Conservation (phyloP, 2,113 vertebrate species). For the Alouatta palliata region DNA sequence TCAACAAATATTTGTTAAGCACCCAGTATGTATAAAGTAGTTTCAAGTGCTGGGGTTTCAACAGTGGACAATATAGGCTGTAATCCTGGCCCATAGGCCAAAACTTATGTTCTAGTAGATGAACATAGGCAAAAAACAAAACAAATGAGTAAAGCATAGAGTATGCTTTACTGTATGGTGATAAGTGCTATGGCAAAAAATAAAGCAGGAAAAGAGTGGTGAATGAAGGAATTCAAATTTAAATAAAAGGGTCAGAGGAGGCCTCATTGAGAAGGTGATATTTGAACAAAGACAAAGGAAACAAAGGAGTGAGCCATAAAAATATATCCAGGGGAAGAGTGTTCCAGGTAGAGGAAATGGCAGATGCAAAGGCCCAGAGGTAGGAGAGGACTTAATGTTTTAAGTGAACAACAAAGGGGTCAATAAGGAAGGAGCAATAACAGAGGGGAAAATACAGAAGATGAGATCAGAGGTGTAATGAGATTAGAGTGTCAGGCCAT, state of each 20-base stretch:
- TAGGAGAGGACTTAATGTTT: neutral
- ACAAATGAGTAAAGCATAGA: neutral
- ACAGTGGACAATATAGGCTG: neutral
- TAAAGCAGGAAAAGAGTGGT: neutral
- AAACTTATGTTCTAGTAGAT: neutral
- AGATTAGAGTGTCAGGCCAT: neutral
- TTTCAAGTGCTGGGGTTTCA: conserved; percentile 13
- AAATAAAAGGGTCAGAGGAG: neutral
- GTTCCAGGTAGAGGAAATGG: neutral
- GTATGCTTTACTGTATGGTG: neutral
- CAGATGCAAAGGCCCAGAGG: neutral
- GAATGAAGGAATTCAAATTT: neutral
- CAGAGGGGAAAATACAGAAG: neutral
- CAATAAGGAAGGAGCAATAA: neutral
- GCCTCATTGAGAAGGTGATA: neutral
- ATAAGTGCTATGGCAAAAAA: neutral
- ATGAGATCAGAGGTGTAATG: neutral
- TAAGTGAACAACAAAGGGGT: neutral
- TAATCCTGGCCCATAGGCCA: neutral
- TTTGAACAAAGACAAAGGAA: neutral
- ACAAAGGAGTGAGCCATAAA: neutral
- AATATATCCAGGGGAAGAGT: neutral
- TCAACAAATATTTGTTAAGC: conserved; percentile 17
- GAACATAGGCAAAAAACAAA: neutral
- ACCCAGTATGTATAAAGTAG: neutral